Evolutionary conservation across 2,888 invertebrate genomes (phyloP), one percentile per base, ranked within the genome.

Genomic region (Callinectes sapidus): DNA sequence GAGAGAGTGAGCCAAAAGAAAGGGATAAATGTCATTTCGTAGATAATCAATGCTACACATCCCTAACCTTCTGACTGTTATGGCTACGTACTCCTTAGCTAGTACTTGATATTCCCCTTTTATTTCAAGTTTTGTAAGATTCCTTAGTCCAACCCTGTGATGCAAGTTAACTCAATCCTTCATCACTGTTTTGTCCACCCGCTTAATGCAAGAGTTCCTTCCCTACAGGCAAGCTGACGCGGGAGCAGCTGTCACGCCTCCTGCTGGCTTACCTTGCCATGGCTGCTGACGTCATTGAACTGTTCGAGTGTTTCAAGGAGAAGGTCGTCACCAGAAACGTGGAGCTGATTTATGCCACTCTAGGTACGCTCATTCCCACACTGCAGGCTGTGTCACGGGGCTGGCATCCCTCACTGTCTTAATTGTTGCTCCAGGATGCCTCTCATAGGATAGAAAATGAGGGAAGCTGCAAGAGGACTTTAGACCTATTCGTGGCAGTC

Each of bases 201-300:
- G n/a, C 42, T 6, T 48, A 48, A 48, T 48, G 6, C 48, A 48
- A 48, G 48, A 48, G 14, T 61, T 32, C 61, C 23, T 35, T n/a
- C n/a, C n/a, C 32, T 35, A 3, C 90, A 95, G 94, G 95, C 1
- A 94, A 95, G 39, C 95, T 96, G 89, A 95, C 95, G 16, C 95
- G 96, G 16, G 95, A 96, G 90, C 95, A 96, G 89, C 95, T 96
- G 14, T 96, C 96, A 0, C 96, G 96, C 93, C 95, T 96, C 3
- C 95, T 96, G n/a, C 95, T 96, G 88, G 96, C 95, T 89, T 96
- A 96, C 94, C 95, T 96, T 90, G 96, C 95, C 48, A 95, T 96
- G 94, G 95, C 95, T 1, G 94, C 95, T 5, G 95, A 95, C 90
- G 95, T 95, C n/a, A 94, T 94, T 23, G 95, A 95, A 86, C 87